These are phyloP conservation scores for Orchestes rusci DNA, from an alignment of 2,888 invertebrate species.

Conservation along the genomic window DNA sequence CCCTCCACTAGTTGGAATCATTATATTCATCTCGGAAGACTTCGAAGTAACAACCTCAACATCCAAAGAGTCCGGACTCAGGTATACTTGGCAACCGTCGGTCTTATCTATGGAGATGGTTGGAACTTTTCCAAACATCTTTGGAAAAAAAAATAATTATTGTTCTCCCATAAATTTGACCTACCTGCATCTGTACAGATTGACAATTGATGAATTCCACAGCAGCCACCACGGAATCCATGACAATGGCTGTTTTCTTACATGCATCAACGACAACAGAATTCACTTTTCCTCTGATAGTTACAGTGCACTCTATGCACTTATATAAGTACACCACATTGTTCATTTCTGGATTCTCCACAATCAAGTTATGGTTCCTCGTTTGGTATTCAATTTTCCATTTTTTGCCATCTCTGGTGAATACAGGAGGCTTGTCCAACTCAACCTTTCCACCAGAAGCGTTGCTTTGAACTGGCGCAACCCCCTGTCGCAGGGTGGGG, in stretches of 20 bases:
- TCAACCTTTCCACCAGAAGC: constrained; percentile 45
- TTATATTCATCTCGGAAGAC: constrained; percentile 97
- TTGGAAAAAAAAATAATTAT: constrained; percentile 27
- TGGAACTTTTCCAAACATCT: constrained; percentile 91
- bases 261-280: constrained; percentile 93
- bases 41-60: constrained; percentile 94
- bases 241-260: constrained; percentile 91
- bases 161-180: background rate
- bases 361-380: constrained; percentile 70
- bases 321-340: constrained; percentile 97
- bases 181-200: constrained; percentile 94
- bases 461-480: constrained; percentile 60
- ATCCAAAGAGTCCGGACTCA: constrained; percentile 76
- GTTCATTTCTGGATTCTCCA: constrained; percentile 90
- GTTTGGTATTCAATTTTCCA: constrained; percentile 94
- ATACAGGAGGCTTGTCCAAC: constrained; percentile 73
- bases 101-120: constrained; percentile 97
- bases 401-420: constrained; percentile 89
- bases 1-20: constrained; percentile 65
- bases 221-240: constrained; percentile 89
- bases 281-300: constrained; percentile 89
- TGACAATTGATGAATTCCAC: constrained; percentile 98
- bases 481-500: constrained; percentile 65
- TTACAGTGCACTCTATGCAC: constrained; percentile 82
- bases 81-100: constrained; percentile 96